These are phyloP conservation scores for Pseudomyrmex flavicornis DNA, from an alignment of 1,140 invertebrate genomes.

Conservation along the genomic window DNA sequence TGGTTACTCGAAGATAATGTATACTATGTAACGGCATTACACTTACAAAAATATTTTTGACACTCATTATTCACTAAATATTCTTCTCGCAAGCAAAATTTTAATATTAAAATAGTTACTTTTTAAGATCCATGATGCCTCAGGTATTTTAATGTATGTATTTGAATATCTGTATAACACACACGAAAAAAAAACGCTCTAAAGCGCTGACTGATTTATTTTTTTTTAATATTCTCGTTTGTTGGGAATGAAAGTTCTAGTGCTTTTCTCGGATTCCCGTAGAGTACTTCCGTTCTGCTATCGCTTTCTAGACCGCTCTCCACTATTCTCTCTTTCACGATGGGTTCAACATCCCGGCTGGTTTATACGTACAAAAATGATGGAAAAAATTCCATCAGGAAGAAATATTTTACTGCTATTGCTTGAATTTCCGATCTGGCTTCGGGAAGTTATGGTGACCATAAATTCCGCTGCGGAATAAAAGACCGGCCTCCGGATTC, in stretches of 20 bases:
- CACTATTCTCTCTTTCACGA: neutral
- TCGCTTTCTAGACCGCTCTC: conserved; percentile 28
- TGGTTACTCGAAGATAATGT: too few species aligned
- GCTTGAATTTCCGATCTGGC: conserved; percentile 60
- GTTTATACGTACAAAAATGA: conserved; percentile 48
- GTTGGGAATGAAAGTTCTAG: neutral
- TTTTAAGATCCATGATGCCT: neutral
- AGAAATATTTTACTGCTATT: conserved; percentile 65
- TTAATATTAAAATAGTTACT: too few species aligned
- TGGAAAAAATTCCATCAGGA: conserved; percentile 48
- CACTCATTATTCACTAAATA: too few species aligned
- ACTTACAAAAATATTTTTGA: too few species aligned
- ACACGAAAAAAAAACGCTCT: neutral
- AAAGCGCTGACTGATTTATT: neutral
- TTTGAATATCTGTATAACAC: neutral
- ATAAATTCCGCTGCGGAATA: conserved; percentile 51
- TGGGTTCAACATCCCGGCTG: conserved; percentile 35
- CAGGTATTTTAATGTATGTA: neutral
- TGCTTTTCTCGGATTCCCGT: neutral
- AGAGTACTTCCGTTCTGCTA: conserved; percentile 21
- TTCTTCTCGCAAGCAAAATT: too few species aligned
- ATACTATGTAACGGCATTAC: too few species aligned
- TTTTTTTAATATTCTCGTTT: conserved; percentile 27
- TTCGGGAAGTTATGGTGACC: conserved; percentile 54
- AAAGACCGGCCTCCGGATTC: conserved; percentile 14